Conservation (phyloP, 53 echinoderm and acorn worm species). For the Paracentrotus lividus region DNA sequence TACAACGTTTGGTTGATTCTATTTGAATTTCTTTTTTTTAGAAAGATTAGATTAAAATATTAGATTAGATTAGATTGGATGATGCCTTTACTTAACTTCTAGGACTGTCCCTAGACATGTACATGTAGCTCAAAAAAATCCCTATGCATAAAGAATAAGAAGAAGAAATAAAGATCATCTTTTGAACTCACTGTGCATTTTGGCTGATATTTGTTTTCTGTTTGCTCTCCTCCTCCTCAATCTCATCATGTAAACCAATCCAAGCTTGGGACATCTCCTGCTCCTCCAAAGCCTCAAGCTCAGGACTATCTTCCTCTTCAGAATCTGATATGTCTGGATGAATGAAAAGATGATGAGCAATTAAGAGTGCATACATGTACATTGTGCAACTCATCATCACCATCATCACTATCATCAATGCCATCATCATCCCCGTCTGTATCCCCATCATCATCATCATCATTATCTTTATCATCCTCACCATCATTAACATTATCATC, state of each 20-base stretch:
- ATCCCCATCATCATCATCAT: slow-evolving; percentile 52
- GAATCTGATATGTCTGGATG: slow-evolving; percentile 55
- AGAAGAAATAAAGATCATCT: too few species aligned
- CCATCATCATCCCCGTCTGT: slow-evolving; percentile 3
- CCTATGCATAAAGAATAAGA: too few species aligned
- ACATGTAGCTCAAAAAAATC: too few species aligned
- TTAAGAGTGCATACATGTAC: neutral
- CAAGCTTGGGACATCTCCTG: slow-evolving; percentile 95
- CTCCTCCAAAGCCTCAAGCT: slow-evolving; percentile 57
- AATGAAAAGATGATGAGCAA: neutral
- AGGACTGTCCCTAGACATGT: too few species aligned
- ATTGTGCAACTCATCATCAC: neutral
- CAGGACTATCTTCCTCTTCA: slow-evolving; percentile 63
- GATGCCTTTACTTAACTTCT: too few species aligned
- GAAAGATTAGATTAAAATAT: too few species aligned
- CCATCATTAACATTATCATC: slow-evolving; percentile 28
- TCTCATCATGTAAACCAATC: slow-evolving; percentile 71
- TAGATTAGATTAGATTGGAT: too few species aligned
- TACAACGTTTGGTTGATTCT: too few species aligned
- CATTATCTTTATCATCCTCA: neutral
- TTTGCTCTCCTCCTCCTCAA: slow-evolving; percentile 14
- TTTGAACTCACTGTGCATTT: slow-evolving; percentile 2
- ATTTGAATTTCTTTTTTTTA: too few species aligned
- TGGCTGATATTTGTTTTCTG: neutral
- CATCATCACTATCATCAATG: neutral